These are phyloP conservation scores for Pseudorectes ferrugineus DNA, from an alignment of 2,113 vertebrate species.

Conservation along the genomic window DNA sequence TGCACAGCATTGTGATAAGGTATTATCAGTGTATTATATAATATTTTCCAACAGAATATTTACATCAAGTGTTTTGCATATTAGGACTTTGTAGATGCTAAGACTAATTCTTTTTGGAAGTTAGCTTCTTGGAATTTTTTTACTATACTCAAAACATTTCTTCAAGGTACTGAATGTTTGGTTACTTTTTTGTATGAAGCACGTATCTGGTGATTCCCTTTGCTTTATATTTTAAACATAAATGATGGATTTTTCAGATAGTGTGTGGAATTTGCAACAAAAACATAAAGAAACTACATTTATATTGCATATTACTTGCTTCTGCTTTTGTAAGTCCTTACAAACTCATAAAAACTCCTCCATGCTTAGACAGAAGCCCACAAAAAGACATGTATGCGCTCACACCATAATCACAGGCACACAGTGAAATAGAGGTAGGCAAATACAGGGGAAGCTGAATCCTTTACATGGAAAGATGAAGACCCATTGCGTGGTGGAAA, in stretches of 20 bases:
- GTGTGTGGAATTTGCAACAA: not conserved
- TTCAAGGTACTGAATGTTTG: not conserved
- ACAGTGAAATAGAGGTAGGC: not conserved
- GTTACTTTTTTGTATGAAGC: not conserved
- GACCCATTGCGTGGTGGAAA: not conserved
- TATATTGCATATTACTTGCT: rapidly evolving
- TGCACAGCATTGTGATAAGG: not conserved
- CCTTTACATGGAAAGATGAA: not conserved
- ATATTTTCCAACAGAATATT: not conserved
- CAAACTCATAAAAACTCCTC: not conserved
- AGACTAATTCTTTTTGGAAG: not conserved
- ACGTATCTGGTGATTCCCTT: not conserved
- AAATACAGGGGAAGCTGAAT: not conserved
- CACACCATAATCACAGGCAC: not conserved
- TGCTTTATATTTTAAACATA: not conserved
- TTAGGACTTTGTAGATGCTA: not conserved
- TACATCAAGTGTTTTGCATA: not conserved
- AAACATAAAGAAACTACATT: not conserved
- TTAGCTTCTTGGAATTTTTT: not conserved
- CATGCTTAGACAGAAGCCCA: not conserved
- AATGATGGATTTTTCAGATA: not conserved
- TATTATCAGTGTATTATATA: not conserved
- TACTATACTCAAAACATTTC: not conserved
- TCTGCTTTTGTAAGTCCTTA: not conserved
- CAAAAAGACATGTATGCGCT: rapidly evolving